A percentile compares a stretch with the other conserved stretches of the same genome.
These are phyloP conservation scores for Drosophila antonietae DNA, from an alignment of 2,888 invertebrate genomes.

Conservation along the genomic window DNA sequence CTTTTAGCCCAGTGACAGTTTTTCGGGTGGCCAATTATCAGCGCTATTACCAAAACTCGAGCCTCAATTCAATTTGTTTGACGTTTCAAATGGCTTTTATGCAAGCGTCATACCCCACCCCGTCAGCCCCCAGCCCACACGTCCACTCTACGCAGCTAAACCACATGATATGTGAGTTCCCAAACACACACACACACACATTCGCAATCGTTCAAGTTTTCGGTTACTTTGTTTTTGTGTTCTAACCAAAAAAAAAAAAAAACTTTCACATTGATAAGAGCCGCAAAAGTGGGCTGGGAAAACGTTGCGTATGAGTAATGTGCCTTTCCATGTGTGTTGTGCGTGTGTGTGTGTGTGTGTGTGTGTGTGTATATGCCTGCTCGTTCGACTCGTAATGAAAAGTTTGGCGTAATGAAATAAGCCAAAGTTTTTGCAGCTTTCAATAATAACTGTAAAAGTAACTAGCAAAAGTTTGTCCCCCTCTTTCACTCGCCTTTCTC, in stretches of 20 bases:
- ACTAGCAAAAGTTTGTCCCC: constrained; percentile 66
- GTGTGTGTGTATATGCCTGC: background rate
- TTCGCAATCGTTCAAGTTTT: constrained; percentile 58
- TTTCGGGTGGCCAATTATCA: constrained; percentile 56
- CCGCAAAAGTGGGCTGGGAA: constrained; percentile 24
- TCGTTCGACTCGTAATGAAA: constrained; percentile 62
- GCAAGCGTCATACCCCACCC: constrained; percentile 5
- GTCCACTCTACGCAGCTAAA: background rate
- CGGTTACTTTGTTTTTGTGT: constrained; percentile 65
- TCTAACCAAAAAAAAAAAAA: constrained; percentile 32
- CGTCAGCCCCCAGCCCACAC: too few species aligned
- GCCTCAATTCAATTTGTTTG: constrained; percentile 74
- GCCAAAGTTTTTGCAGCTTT: constrained; percentile 76
- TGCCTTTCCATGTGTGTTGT: constrained; percentile 19
- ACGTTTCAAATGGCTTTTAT: constrained; percentile 74
- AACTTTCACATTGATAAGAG: constrained; percentile 70
- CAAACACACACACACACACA: constrained; percentile 7
- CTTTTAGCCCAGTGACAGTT: constrained; percentile 42
- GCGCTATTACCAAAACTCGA: constrained; percentile 60
- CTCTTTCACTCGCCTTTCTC: background rate
- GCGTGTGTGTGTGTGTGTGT: constrained; percentile 7
- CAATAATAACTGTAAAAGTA: constrained; percentile 78
- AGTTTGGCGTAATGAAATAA: constrained; percentile 77
- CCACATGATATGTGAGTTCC: constrained; percentile 46
- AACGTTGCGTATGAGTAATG: constrained; percentile 61